Conservation (phyloP, 2,113 vertebrate species). For the Lepisosteus osseus region DNA sequence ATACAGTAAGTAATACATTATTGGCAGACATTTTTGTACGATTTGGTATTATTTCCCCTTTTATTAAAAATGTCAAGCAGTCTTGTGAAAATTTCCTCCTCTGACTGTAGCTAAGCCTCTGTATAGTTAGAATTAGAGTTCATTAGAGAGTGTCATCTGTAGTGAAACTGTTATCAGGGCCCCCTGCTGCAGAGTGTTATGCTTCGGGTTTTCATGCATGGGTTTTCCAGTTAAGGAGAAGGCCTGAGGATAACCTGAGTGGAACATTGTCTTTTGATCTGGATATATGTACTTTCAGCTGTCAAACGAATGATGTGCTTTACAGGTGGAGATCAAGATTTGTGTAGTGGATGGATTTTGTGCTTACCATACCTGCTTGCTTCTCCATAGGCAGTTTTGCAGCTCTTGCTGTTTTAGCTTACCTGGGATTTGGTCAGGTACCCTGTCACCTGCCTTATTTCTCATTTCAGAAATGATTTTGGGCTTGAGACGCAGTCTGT, state of each 20-base stretch:
- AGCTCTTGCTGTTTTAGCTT: not conserved
- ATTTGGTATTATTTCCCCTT: too few relatives aligned
- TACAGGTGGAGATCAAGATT: not conserved
- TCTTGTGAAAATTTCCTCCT: too few relatives aligned
- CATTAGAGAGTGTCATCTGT: not conserved
- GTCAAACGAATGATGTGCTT: not conserved
- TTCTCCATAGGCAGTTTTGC: not conserved
- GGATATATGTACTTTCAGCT: not conserved
- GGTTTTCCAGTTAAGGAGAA: not conserved
- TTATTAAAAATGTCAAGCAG: too few relatives aligned
- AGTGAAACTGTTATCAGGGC: not conserved
- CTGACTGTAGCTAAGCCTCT: too few relatives aligned
- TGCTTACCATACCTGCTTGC: not conserved
- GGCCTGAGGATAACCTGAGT: too few relatives aligned
- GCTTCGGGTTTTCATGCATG: not conserved
- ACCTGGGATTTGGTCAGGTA: not conserved
- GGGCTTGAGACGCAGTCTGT: too few relatives aligned
- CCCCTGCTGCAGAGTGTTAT: not conserved
- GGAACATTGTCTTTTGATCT: too few relatives aligned
- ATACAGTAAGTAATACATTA: too few relatives aligned
- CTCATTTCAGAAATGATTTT: not conserved
- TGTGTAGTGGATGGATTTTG: not conserved
- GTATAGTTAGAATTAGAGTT: too few relatives aligned
- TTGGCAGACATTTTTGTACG: too few relatives aligned
- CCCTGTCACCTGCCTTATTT: not conserved